A percentile compares a stretch with the other conserved stretches of the same genome.
These are phyloP conservation scores for Aporophyla nigra DNA, from an alignment of 2,888 invertebrate species.

Conservation along the genomic window DNA sequence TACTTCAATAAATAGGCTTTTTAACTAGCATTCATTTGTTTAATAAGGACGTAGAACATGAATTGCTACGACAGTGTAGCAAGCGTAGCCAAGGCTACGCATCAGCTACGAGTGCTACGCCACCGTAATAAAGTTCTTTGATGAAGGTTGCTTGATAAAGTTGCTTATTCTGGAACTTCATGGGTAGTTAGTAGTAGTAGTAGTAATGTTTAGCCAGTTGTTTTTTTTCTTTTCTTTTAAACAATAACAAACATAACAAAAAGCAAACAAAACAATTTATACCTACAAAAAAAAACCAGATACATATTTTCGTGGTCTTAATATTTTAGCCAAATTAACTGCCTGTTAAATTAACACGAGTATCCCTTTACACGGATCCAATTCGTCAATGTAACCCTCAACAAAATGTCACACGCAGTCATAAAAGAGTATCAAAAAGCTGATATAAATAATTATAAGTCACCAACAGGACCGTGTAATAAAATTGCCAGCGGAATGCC, in stretches of 20 bases:
- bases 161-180: background rate
- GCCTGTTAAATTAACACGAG: background rate
- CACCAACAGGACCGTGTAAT: constrained; percentile 46
- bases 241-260: background rate
- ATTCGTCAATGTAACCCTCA: constrained; percentile 12
- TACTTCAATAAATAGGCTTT: too few species aligned
- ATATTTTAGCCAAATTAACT: background rate
- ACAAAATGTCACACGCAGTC: constrained; percentile 30
- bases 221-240: background rate
- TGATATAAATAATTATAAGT: constrained; percentile 42
- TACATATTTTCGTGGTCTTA: background rate
- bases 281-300: background rate
- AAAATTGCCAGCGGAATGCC: constrained; percentile 58
- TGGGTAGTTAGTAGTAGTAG: too few species aligned
- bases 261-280: background rate
- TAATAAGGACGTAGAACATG: too few species aligned
- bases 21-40: too few species aligned
- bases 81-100: background rate
- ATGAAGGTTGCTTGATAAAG: background rate
- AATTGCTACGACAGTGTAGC: background rate
- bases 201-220: background rate
- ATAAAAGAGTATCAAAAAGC: constrained; percentile 38
- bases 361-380: constrained; percentile 11
- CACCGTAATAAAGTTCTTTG: too few species aligned
- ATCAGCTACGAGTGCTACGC: background rate